Base-by-base conservation (phyloP, 2,797 vertebrate genomes). In the Cheirogaleus major region DNA sequence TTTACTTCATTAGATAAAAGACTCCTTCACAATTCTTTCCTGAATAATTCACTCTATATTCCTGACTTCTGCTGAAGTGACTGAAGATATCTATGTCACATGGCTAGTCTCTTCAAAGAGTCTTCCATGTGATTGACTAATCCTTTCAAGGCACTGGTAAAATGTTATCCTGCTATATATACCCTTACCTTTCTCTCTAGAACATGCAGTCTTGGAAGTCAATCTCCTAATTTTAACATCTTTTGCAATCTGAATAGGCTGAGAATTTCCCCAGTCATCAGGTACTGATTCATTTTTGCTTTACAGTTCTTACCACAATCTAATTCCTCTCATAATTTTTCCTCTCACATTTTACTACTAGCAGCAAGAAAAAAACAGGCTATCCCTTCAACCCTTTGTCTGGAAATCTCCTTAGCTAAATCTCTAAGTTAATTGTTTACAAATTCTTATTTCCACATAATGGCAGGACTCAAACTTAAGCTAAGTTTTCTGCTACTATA, bases 291-390 rank as follows among this genome's bases (percentile, higher is more conserved):
- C 18, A 11, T 55, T 89, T 80, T 89, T 82, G 45, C 18, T 65
- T 72, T 78, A 38, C 3, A 80, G 22, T 43, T 65, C 22, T 92
- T 90, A 25, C 48, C 43, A 78, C 83, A 83, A 52, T 22, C 35
- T 59, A 43, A 84, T 88, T 89, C 10, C 8, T 61, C 25, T 96
- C 50, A 87, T 30, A 67, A 13, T 82, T 93, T 85, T 89, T 79
- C 3, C n/a, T 67, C 32, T 90, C 45, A 96, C 22, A 38, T 85
- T 93, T 81, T 95, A 86, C 48, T 81, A 38, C 38, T 76, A 81
- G 41, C 20, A 38, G 4, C 27, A 93, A 84, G 38, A 95, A 93
- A 52, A 93, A 81, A 5, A 14, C 23, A 75, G 38, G 5, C 20
- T 75, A 45, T 10, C 32, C 4, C 72, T 59, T 84, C 8, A 70